Percentiles rank a stretch among this genome's conserved stretches.
Evolutionary conservation across 2,888 invertebrate species (phyloP).

Genomic region (Drosophila tanythrix): DNA sequence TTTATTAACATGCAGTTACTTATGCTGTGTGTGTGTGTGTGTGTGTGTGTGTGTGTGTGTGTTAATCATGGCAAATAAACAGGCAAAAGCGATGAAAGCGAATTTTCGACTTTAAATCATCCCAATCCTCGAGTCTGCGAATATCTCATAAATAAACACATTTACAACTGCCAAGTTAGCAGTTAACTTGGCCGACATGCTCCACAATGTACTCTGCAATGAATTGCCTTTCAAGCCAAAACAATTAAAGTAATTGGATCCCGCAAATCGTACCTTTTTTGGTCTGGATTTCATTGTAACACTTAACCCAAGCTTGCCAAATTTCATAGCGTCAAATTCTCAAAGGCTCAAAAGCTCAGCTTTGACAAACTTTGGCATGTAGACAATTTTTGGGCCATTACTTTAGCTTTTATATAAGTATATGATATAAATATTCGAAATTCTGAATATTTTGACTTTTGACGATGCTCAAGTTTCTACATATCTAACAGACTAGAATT

Average conservation of each 20-base stretch:
- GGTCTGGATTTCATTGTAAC: not conserved
- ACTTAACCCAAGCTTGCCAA: not conserved
- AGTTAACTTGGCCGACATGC: not conserved
- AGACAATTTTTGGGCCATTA: not conserved
- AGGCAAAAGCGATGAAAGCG: slow-evolving; percentile 12
- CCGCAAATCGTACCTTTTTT: not conserved
- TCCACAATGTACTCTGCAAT: not conserved
- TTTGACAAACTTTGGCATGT: not conserved
- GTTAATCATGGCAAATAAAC: slow-evolving; percentile 18
- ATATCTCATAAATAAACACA: not conserved
- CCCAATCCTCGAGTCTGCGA: not conserved
- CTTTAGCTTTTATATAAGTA: not conserved
- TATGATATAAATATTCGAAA: not conserved
- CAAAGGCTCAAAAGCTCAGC: not conserved
- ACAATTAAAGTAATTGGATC: not conserved
- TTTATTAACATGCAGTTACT: slow-evolving; percentile 65
- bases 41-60: slow-evolving; percentile 22
- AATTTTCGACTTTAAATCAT: slow-evolving; percentile 31
- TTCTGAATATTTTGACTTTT: not conserved
- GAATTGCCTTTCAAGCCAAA: not conserved
- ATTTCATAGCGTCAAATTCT: not conserved
- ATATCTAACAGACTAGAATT: not conserved
- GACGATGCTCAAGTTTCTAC: not conserved
- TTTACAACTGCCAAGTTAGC: not conserved
- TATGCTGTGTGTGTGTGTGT: slow-evolving; percentile 40